phyloP scores from a whole-genome alignment of 2,113 vertebrate species.

The Sigmodon hispidus region DNA sequence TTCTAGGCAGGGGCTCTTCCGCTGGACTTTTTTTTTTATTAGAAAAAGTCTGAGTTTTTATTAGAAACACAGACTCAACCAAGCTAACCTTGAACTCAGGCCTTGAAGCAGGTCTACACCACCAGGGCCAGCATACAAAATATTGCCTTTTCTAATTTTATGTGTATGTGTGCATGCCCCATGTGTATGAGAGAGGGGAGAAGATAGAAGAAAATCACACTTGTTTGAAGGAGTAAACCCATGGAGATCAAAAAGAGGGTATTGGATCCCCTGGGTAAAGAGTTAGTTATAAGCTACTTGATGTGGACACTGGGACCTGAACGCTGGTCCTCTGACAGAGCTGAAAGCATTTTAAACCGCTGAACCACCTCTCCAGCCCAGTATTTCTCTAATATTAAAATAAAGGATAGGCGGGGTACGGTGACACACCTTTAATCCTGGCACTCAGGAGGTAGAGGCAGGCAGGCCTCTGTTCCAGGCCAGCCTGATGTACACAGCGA shows the following conservation, averaged over 20 bases:
- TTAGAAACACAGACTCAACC: background rate
- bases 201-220: background rate
- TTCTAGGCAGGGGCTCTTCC: background rate
- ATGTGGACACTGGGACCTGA: background rate
- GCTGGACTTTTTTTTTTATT: too few species aligned
- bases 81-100: background rate
- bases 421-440: background rate
- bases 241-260: background rate
- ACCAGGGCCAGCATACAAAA: background rate
- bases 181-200: background rate
- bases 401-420: too few species aligned
- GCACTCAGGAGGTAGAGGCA: background rate
- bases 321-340: background rate
- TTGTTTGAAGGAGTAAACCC: background rate
- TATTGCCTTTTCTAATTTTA: background rate
- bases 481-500: background rate
- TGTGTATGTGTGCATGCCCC: background rate
- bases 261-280: background rate
- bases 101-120: background rate
- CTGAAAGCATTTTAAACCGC: background rate
- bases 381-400: background rate
- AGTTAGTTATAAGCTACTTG: background rate
- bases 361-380: background rate
- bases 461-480: background rate
- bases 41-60: too few species aligned